Evolutionary conservation across 2,888 invertebrate species (phyloP).

Genomic region (Trilocha varians): DNA sequence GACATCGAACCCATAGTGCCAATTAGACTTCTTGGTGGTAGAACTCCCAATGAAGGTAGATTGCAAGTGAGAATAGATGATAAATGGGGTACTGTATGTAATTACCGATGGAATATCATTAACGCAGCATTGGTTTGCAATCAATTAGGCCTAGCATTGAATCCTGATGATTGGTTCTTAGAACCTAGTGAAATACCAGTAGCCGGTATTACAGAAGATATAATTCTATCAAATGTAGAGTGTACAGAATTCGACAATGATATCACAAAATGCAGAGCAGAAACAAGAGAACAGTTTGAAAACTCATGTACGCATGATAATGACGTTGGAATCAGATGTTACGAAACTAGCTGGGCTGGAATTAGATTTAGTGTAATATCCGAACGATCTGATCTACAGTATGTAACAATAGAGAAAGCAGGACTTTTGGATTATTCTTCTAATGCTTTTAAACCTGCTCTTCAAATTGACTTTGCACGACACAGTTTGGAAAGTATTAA

Average conservation of each 20-base stretch:
- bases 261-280: constrained; percentile 88
- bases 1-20: constrained; percentile 77
- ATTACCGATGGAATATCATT: constrained; percentile 93
- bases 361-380: constrained; percentile 91
- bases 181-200: constrained; percentile 86
- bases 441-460: constrained; percentile 88
- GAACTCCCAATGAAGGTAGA: constrained; percentile 87
- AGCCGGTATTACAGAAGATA: constrained; percentile 83
- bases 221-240: constrained; percentile 88
- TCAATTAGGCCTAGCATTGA: constrained; percentile 92
- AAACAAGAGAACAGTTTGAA: constrained; percentile 84
- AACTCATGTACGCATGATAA: constrained; percentile 90
- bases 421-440: constrained; percentile 95
- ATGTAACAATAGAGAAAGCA: constrained; percentile 90
- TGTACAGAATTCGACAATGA: constrained; percentile 94
- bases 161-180: constrained; percentile 92
- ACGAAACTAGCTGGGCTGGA: constrained; percentile 95
- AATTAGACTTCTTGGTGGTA: constrained; percentile 87
- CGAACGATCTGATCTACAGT: constrained; percentile 89
- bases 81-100: constrained; percentile 98
- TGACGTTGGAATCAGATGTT: constrained; percentile 91
- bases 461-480: constrained; percentile 89
- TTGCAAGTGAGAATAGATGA: constrained; percentile 87
- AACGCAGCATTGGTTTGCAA: constrained; percentile 96
- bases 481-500: constrained; percentile 87